phyloP scores from a whole-genome alignment of 2,113 vertebrate genomes.

The Scomber japonicus region DNA sequence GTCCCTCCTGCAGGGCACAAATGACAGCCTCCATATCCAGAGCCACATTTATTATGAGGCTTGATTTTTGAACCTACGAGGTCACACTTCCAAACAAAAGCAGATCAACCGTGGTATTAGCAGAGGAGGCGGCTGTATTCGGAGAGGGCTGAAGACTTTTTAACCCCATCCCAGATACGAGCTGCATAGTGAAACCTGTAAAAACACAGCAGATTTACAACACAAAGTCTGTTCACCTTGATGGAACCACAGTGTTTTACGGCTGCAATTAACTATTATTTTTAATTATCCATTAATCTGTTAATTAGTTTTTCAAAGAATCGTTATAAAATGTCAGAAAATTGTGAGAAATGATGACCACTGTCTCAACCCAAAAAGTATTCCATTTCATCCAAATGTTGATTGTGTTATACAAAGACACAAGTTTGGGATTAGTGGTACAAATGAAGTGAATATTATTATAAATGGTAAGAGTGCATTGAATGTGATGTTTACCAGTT shows the following conservation, averaged over 20 bases:
- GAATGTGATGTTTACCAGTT: constrained; percentile 87
- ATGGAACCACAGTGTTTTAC: too few relatives aligned
- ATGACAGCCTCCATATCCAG: background rate
- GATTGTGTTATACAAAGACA: too few relatives aligned
- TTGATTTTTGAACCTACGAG: background rate
- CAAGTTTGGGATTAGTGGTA: too few relatives aligned
- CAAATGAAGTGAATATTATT: background rate
- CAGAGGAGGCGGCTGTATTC: constrained; percentile 93
- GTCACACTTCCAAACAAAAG: background rate
- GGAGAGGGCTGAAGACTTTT: constrained; percentile 91
- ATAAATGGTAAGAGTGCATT: background rate
- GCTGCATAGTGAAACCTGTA: constrained; percentile 93
- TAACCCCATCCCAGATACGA: constrained; percentile 94
- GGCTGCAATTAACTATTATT: too few relatives aligned
- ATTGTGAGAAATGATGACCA: too few relatives aligned
- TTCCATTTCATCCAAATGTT: too few relatives aligned
- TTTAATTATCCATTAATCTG: too few relatives aligned
- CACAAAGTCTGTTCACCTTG: background rate
- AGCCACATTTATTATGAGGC: background rate
- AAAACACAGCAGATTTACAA: constrained; percentile 2
- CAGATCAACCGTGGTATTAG: constrained; percentile 53
- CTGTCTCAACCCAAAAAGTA: too few relatives aligned
- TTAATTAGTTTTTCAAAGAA: too few relatives aligned
- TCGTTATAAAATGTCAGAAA: too few relatives aligned
- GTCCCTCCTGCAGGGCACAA: background rate